phyloP scores from a whole-genome alignment of 2,113 vertebrate species.

The Dipodomys stephensi region DNA sequence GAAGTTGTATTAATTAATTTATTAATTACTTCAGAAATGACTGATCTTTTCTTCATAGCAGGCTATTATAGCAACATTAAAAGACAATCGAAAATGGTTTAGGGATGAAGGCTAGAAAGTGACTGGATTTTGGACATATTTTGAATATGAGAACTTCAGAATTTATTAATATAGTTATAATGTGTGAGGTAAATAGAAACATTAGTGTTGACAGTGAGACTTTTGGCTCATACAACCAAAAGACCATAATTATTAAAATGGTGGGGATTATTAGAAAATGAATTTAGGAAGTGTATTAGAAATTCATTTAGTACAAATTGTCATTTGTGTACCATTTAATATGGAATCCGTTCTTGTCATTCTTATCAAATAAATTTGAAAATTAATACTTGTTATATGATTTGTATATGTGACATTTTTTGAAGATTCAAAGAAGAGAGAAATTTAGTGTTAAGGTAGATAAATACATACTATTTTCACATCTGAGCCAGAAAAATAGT shows the following conservation, averaged over 20 bases:
- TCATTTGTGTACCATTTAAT: too few species aligned
- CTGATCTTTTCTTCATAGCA: neutral
- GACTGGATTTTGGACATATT: neutral
- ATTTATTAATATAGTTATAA: neutral
- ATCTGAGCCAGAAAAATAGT: neutral
- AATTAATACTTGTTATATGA: neutral
- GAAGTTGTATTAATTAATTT: neutral
- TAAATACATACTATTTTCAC: neutral
- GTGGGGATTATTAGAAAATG: neutral
- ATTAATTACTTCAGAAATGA: neutral
- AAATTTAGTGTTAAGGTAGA: neutral
- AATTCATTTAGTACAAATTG: neutral
- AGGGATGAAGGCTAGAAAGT: neutral
- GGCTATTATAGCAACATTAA: neutral
- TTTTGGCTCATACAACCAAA: neutral
- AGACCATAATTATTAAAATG: neutral
- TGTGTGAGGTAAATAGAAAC: neutral
- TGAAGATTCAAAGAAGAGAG: neutral
- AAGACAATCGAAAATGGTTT: neutral
- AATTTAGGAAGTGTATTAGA: neutral
- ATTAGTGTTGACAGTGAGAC: neutral
- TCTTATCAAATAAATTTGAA: neutral
- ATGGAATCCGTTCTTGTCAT: neutral
- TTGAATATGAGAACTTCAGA: neutral
- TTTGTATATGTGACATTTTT: slow-evolving; percentile 9